Percentiles rank a stretch among this genome's conserved stretches.
Conservation (phyloP, 2,113 vertebrate species). For the Osmerus mordax region DNA sequence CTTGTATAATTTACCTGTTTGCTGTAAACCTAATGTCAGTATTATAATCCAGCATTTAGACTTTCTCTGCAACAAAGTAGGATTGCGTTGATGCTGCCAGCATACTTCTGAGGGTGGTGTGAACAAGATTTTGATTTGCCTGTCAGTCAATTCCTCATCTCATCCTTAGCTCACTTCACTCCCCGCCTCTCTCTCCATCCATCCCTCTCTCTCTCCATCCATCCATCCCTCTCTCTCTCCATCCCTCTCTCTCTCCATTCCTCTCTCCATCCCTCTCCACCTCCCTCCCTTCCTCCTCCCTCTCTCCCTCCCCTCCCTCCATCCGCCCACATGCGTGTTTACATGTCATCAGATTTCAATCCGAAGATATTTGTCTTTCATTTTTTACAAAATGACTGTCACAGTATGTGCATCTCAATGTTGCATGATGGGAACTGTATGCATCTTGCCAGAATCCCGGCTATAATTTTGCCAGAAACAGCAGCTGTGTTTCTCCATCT, state of each 20-base stretch:
- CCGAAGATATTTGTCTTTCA: not conserved
- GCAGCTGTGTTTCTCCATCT: slow-evolving; percentile 50
- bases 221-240: too few relatives aligned
- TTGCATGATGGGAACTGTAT: slow-evolving; percentile 21
- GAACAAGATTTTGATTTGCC: slow-evolving; percentile 45
- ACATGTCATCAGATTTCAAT: slow-evolving; percentile 36
- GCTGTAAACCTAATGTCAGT: too few relatives aligned
- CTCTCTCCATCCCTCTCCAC: too few relatives aligned
- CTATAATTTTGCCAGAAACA: slow-evolving; percentile 30
- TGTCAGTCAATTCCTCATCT: slow-evolving; percentile 43
- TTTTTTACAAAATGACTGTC: slow-evolving; percentile 14
- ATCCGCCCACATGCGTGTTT: slow-evolving; percentile 29
- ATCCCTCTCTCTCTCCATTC: too few relatives aligned
- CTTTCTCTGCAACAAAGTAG: not conserved
- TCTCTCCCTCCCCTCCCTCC: not conserved
- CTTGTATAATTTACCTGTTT: too few relatives aligned
- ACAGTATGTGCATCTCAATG: not conserved
- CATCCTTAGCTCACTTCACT: not conserved
- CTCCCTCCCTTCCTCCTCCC: too few relatives aligned
- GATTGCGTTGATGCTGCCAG: not conserved
- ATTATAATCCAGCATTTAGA: not conserved
- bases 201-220: not conserved
- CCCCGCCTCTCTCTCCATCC: slow-evolving; percentile 12
- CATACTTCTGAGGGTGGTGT: slow-evolving; percentile 30
- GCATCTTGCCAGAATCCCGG: slow-evolving; percentile 19